Conservation (phyloP, 1,140 invertebrate species). For the Atta texana region DNA sequence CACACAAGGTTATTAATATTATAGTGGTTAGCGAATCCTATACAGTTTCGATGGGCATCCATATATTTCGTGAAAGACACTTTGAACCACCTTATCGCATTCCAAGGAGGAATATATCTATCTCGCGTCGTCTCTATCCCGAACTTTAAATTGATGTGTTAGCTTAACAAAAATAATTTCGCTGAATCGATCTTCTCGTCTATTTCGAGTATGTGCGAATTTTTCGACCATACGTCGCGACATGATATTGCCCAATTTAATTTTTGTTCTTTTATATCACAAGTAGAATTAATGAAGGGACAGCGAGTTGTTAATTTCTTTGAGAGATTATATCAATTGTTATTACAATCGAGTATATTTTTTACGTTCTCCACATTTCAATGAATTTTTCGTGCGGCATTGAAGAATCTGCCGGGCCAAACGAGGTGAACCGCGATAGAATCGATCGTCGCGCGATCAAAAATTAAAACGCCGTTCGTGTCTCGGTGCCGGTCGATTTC, state of each 20-base stretch:
- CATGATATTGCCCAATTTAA: neutral
- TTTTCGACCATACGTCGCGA: neutral
- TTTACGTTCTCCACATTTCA: neutral
- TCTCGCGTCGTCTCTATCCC: neutral
- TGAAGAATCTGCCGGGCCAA: slow-evolving; percentile 63
- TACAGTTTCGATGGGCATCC: slow-evolving; percentile 59
- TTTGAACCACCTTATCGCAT: slow-evolving; percentile 45
- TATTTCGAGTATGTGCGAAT: neutral
- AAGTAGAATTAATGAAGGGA: neutral
- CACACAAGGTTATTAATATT: slow-evolving; percentile 84
- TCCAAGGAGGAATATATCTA: slow-evolving; percentile 47
- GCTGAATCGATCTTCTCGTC: neutral
- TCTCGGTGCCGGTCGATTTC: slow-evolving; percentile 72
- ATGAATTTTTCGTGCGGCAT: slow-evolving; percentile 51
- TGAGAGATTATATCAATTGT: neutral
- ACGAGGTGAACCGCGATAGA: slow-evolving; percentile 70
- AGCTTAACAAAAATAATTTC: slow-evolving; percentile 25
- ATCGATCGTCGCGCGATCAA: slow-evolving; percentile 73
- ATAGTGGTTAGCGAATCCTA: slow-evolving; percentile 80
- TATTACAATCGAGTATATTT: neutral
- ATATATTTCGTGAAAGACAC: slow-evolving; percentile 28
- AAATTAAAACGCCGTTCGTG: slow-evolving; percentile 70
- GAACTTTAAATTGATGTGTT: neutral
- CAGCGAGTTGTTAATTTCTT: neutral
- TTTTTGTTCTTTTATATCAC: neutral